Evolutionary conservation across 1,140 invertebrate species (phyloP), one percentile per base, ranked within the genome.

Genomic region (Tetramorium simillimum): DNA sequence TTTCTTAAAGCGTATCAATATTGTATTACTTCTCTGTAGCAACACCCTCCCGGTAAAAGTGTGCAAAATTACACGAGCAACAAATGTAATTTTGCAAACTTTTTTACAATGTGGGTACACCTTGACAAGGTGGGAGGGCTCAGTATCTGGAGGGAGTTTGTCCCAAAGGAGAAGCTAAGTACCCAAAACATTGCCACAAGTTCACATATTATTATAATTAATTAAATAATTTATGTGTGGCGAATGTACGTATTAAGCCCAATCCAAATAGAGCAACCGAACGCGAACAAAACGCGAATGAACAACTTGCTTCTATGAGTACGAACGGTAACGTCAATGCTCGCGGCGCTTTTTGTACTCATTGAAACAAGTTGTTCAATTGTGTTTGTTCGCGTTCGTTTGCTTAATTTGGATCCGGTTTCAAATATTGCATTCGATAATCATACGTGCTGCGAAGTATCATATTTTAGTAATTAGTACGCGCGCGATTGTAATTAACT

Each of bases 291-390:
- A 43, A 43, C 37, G 16, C 40, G 40, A 69, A 14, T 46, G 65
- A 69, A 24, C n/a, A 46, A 69, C 14, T 43, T 67, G n/a, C 21
- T 46, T 69, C 40, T 24, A 69, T 46, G 40, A 46, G 0, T 46
- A 33, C 33, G 18, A 40, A 65, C 1, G 28, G 33, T 9, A 16
- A 9, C 10, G 63, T 18, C 37, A 46, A 16, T 18, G n/a, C 33
- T 67, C 7, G n/a, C 18, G 18, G 18, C 28, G 28, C 28, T 24
- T 33, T 43, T 67, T 37, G 18, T 9, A 67, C 14, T 14, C 63
- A 67, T 67, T 67, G 63, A 67, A n/a, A n/a, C 40, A 14, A 46
- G 65, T 69, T 46, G 40, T 46, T 69, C 65, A 49, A 43, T 69
- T n/a, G 21, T 49, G 14, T 69, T 63, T 62, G 60, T 18, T 69